phyloP scores from a whole-genome alignment of 2,113 vertebrate species.

The Macaca mulatta region DNA sequence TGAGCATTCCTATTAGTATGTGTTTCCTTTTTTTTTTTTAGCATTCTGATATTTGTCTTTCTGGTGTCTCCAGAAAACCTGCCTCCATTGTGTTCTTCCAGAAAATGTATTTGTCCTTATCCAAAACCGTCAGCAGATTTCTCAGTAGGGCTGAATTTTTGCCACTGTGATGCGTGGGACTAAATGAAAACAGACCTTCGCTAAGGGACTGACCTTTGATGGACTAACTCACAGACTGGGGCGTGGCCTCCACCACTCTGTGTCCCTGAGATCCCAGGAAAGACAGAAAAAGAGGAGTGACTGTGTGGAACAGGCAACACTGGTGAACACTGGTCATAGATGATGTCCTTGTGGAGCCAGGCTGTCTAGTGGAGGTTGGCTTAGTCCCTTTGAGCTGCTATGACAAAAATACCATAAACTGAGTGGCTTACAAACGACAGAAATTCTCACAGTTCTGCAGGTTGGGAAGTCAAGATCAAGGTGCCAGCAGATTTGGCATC shows the following conservation, averaged over 20 bases:
- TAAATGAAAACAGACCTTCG: conserved; percentile 76
- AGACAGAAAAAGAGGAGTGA: conserved; percentile 49
- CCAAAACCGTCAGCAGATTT: not conserved
- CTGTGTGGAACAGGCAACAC: not conserved
- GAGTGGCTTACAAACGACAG: not conserved
- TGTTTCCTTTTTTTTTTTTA: not conserved
- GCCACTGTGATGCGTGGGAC: not conserved
- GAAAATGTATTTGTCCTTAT: not conserved
- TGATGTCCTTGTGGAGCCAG: not conserved
- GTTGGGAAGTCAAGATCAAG: not conserved
- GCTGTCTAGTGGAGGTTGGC: not conserved
- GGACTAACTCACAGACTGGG: conserved; percentile 65
- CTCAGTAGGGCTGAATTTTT: conserved; percentile 35
- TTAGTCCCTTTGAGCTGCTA: not conserved
- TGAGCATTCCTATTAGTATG: not conserved
- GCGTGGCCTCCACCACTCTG: not conserved
- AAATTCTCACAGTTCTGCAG: not conserved
- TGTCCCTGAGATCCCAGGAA: conserved; percentile 21
- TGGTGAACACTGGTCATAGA: not conserved
- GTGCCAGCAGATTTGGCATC: not conserved
- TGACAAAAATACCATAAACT: not conserved
- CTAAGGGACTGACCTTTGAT: conserved; percentile 69
- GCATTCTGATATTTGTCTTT: conserved; percentile 4
- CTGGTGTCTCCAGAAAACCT: conserved; percentile 27
- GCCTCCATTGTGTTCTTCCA: conserved; percentile 27